phyloP scores from a whole-genome alignment of 2,797 vertebrate genomes.

The Epinephelus malabaricus region DNA sequence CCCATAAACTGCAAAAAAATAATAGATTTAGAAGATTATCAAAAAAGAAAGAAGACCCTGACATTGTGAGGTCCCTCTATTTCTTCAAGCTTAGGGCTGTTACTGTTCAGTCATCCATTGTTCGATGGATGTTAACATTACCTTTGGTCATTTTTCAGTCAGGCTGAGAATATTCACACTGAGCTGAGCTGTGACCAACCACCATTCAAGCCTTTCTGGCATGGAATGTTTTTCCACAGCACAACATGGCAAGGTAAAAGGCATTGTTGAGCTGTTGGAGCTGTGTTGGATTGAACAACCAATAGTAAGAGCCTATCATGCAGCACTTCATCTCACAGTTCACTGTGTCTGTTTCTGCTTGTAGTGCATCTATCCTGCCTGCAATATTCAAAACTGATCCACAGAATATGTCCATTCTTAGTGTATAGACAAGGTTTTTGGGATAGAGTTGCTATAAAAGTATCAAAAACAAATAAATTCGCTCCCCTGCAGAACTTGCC shows the following conservation, averaged over 20 bases:
- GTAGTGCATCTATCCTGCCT: background rate
- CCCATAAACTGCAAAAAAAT: too few species aligned
- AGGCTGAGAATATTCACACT: constrained; percentile 7
- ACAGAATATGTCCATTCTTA: background rate
- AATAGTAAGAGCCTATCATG: background rate
- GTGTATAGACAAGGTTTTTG: background rate
- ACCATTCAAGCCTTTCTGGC: background rate
- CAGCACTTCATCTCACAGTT: background rate
- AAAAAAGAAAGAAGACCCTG: background rate
- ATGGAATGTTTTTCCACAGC: constrained; percentile 19
- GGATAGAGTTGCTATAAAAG: background rate
- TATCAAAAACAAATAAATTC: background rate
- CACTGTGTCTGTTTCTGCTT: background rate
- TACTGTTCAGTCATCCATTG: constrained; percentile 13
- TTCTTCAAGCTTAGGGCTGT: background rate
- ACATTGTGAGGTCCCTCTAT: background rate
- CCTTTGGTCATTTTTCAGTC: constrained; percentile 10
- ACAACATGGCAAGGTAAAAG: constrained; percentile 4
- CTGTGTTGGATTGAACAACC: background rate
- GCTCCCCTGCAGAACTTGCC: background rate
- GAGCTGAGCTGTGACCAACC: constrained; percentile 26
- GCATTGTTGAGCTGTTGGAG: background rate
- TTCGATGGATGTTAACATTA: constrained; percentile 11
- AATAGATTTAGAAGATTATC: too few species aligned
- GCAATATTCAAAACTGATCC: background rate